Conservation (phyloP, 2,888 invertebrate genomes). For the Lithophane leautieri region DNA sequence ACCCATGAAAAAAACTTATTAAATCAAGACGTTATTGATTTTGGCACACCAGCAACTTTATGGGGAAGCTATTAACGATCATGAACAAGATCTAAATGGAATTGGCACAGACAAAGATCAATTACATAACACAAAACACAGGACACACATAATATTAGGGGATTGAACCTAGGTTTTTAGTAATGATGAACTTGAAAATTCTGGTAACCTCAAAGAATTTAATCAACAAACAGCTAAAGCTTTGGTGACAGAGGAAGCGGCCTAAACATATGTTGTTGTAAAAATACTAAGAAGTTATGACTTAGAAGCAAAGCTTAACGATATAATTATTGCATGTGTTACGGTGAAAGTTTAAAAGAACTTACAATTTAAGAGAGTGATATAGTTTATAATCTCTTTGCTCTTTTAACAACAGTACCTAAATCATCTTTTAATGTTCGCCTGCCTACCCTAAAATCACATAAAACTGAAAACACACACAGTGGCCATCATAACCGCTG, state of each 20-base stretch:
- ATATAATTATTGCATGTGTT: background rate
- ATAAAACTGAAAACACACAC: slow-evolving; percentile 71
- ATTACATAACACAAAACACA: background rate
- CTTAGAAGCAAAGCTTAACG: background rate
- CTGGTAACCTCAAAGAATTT: background rate
- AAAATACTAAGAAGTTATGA: background rate
- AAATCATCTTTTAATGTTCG: slow-evolving; percentile 23
- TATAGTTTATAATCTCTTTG: background rate
- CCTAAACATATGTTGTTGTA: too few species aligned
- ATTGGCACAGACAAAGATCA: background rate
- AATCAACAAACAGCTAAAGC: background rate
- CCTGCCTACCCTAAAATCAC: slow-evolving; percentile 48
- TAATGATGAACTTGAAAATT: background rate
- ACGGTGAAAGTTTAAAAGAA: background rate
- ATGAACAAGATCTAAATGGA: background rate
- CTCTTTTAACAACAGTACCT: slow-evolving; percentile 26
- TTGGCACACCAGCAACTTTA: background rate
- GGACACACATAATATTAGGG: background rate
- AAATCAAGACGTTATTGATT: background rate
- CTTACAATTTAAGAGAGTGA: too few species aligned
- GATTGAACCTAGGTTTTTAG: background rate
- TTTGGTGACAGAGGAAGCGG: background rate
- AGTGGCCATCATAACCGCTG: slow-evolving; percentile 83
- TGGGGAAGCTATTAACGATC: background rate
- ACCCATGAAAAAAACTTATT: background rate